Conservation (phyloP, 2,797 vertebrate species). For the Anabas testudineus region DNA sequence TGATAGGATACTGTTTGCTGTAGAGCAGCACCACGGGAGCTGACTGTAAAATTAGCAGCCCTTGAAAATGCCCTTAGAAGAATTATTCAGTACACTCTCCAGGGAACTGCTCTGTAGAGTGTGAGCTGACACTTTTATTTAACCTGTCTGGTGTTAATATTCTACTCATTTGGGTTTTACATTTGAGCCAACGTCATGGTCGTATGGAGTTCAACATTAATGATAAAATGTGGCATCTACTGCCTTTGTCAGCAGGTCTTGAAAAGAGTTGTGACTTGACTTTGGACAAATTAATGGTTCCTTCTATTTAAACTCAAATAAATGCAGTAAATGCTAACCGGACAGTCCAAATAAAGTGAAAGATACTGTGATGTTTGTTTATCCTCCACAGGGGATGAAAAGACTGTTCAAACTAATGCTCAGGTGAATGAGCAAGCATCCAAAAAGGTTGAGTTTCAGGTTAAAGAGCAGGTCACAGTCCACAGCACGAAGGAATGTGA, state of each 20-base stretch:
- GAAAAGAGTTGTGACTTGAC: background rate
- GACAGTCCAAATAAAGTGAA: conserved; percentile 47
- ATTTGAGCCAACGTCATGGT: background rate
- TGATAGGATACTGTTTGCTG: conserved; percentile 50
- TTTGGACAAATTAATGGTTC: background rate
- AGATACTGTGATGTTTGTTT: conserved; percentile 51
- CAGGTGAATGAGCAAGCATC: conserved; percentile 59
- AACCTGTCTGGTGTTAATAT: conserved; percentile 34
- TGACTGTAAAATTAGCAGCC: conserved; percentile 66
- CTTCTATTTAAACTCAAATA: background rate
- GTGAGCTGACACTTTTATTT: conserved; percentile 46
- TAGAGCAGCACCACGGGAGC: conserved; percentile 47
- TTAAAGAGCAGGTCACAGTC: conserved; percentile 55
- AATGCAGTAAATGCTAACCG: conserved; percentile 13
- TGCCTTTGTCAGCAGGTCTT: background rate
- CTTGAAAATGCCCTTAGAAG: conserved; percentile 67
- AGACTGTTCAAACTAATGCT: conserved; percentile 62
- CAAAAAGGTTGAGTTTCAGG: conserved; percentile 68
- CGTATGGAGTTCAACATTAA: background rate
- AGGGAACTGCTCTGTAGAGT: conserved; percentile 34
- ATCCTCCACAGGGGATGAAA: conserved; percentile 74
- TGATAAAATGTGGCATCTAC: background rate
- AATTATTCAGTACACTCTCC: conserved; percentile 33
- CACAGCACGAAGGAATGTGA: conserved; percentile 41
- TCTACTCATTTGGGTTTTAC: background rate